phyloP scores from a whole-genome alignment of 92 coral and sea anemone genomes.

The Epizoanthus illoricatus region DNA sequence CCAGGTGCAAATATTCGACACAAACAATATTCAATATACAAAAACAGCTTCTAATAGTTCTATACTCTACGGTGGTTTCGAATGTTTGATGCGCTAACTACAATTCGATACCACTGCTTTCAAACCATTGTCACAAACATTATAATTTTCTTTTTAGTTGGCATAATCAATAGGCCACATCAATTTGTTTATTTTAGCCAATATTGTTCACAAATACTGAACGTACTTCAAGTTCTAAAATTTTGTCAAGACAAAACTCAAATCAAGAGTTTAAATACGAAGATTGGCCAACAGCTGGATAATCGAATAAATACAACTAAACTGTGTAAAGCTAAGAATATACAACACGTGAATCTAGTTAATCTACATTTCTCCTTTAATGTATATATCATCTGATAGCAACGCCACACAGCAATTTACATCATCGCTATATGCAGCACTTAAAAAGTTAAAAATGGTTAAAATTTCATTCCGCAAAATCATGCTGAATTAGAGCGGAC shows the following conservation, averaged over 20 bases:
- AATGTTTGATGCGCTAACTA: neutral
- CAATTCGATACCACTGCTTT: neutral
- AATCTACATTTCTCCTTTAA: too few species aligned
- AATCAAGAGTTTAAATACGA: too few species aligned
- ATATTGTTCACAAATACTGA: too few species aligned
- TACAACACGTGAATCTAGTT: too few species aligned
- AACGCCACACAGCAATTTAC: neutral
- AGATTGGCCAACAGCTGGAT: too few species aligned
- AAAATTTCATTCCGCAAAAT: neutral
- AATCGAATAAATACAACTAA: too few species aligned
- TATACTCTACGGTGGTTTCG: neutral
- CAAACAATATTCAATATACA: constrained; percentile 9
- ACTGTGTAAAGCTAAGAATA: too few species aligned
- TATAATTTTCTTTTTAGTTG: too few species aligned
- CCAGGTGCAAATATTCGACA: constrained; percentile 13
- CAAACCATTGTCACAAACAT: neutral
- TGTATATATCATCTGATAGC: neutral
- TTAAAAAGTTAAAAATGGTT: neutral
- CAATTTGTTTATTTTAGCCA: too few species aligned
- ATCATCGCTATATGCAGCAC: constrained; percentile 6
- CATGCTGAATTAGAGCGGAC: neutral
- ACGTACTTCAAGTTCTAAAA: too few species aligned
- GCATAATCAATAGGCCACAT: too few species aligned
- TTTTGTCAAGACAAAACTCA: too few species aligned
- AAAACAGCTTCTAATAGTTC: neutral